Evolutionary conservation across 2,888 invertebrate genomes (phyloP).

Genomic region (Ormyrus pomaceus): DNA sequence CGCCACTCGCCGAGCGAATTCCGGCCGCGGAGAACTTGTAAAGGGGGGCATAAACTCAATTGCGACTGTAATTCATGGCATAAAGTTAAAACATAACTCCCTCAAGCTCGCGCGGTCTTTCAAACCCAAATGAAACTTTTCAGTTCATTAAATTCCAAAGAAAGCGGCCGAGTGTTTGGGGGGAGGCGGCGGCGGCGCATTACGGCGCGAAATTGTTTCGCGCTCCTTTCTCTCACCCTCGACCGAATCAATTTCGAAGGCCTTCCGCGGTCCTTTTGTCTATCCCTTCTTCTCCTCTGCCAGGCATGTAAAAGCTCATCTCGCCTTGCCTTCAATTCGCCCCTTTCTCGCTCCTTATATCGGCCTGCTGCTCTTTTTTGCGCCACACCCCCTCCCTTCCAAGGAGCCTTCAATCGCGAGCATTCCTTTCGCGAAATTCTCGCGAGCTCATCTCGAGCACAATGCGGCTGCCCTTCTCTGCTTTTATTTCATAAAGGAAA

Average conservation of each 20-base stretch:
- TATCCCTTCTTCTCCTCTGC: background rate
- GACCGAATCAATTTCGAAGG: background rate
- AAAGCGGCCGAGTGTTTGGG: constrained; percentile 21
- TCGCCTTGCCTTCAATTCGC: too few relatives aligned
- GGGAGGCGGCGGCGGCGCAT: background rate
- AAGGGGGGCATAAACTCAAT: constrained; percentile 32
- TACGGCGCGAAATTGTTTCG: constrained; percentile 21
- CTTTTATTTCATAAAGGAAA: constrained; percentile 42
- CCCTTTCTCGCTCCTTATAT: too few relatives aligned
- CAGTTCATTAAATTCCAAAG: constrained; percentile 41
- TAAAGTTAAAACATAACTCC: constrained; percentile 47
- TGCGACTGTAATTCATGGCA: constrained; percentile 42
- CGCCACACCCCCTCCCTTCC: background rate
- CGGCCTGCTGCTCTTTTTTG: background rate
- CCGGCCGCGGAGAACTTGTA: constrained; percentile 5
- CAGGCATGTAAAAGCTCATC: too few relatives aligned
- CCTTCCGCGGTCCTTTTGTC: background rate
- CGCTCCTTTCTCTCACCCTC: background rate
- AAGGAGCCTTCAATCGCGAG: background rate
- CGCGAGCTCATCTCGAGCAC: constrained; percentile 12
- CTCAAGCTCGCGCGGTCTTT: constrained; percentile 9
- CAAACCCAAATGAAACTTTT: constrained; percentile 35
- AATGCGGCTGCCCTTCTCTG: background rate
- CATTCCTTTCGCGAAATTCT: constrained; percentile 8
- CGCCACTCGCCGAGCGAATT: background rate